Base-by-base conservation (phyloP, 2,797 vertebrate species). In the Mormyrops attenuatus region DNA sequence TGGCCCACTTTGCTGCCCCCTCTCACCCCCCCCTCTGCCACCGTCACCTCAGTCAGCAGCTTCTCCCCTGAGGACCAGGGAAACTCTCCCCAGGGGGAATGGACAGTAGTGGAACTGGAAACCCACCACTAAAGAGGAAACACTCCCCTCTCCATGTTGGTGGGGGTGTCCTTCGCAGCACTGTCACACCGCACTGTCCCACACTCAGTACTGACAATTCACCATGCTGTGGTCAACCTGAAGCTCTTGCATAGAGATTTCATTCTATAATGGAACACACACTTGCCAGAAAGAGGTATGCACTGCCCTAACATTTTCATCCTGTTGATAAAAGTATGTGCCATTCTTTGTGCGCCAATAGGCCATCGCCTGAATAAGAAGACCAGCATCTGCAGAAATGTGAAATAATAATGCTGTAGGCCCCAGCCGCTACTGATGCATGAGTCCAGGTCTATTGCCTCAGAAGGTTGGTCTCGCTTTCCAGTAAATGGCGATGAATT, bases 81-180 rank as follows among this genome's bases (percentile, higher is more conserved):
- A 20, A 96, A 95, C 88, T 96, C 97, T 20, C 94, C 97, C 0
- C 97, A 98, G 92, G 98, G 97, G 0, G 98, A 98, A 92, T 98
- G 98, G 98, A 98, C 97, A 0, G 97, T 98, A 88, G 97, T 98
- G 69, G 98, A 98, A 93, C 95, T 98, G 93, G 98, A 98, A 92
- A 98, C 98, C 0, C 97, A 98, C 91, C 98, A 98, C 92, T 98
- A 93, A 97, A 41, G 13, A n/a, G 41, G 55, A 20, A 88, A 49
- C n/a, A 1, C 2, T 3, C 17, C 20, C 17, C 47, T 13, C n/a
- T 50, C 82, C 47, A 0, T 80, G n/a, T 5, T 20, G 15, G 17
- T 47, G 11, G n/a, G 69, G 50, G n/a, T 55, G 52, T 55, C 34
- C 87, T 88, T 26, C 55, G 6, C 55, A 44, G 20, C 53, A 88